A percentile compares a stretch with the other conserved stretches of the same genome.
Evolutionary conservation across 2,113 vertebrate species (phyloP).

Genomic region (Leuciscus idus): DNA sequence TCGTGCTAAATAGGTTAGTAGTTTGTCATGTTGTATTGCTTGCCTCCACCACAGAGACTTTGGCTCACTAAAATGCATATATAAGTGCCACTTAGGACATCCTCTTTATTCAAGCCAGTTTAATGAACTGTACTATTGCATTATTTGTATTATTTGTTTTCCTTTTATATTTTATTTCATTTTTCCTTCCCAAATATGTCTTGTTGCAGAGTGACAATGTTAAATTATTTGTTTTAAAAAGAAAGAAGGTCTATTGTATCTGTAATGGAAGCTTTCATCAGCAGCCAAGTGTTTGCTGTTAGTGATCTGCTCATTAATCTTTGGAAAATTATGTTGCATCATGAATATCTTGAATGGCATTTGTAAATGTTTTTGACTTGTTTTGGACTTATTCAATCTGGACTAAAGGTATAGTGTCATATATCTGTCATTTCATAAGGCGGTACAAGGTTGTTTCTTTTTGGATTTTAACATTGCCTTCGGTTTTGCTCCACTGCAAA

Average conservation of each 20-base stretch:
- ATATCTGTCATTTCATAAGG: slow-evolving; percentile 18
- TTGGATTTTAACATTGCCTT: slow-evolving; percentile 40
- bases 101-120: slow-evolving; percentile 36
- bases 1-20: slow-evolving; percentile 57
- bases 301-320: not conserved
- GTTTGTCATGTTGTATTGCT: slow-evolving; percentile 55
- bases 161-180: not conserved
- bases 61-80: slow-evolving; percentile 42
- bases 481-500: slow-evolving; percentile 60
- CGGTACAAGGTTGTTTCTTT: slow-evolving; percentile 32
- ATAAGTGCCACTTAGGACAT: slow-evolving; percentile 36
- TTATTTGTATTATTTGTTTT: slow-evolving; percentile 8
- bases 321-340: not conserved
- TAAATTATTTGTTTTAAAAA: not conserved
- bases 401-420: not conserved
- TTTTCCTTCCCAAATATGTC: not conserved
- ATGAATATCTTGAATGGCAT: not conserved
- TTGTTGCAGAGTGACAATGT: not conserved
- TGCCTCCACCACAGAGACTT: slow-evolving; percentile 55
- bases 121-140: slow-evolving; percentile 29
- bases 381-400: not conserved
- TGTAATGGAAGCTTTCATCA: not conserved
- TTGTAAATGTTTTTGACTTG: not conserved
- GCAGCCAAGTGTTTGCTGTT: not conserved
- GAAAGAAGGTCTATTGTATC: not conserved